Percentiles rank a stretch among this genome's conserved stretches.
These are phyloP conservation scores for Drosophila paramelanica DNA, from an alignment of 2,888 invertebrate genomes.

Conservation along the genomic window DNA sequence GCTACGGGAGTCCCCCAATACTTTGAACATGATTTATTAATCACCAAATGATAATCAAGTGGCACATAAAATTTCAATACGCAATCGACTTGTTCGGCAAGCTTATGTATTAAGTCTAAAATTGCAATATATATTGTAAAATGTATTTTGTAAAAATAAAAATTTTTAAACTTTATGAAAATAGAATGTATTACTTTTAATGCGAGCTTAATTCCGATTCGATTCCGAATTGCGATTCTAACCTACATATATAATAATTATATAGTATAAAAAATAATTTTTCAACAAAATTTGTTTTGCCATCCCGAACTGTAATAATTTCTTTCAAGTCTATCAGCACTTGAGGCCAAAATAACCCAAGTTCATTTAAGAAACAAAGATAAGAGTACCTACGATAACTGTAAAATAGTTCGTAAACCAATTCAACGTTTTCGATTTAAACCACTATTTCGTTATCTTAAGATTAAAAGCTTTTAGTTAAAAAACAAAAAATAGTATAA, in stretches of 20 bases:
- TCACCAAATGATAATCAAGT: conserved; percentile 4
- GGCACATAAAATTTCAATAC: conserved; percentile 2
- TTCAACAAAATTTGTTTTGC: not conserved
- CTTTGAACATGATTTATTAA: conserved; percentile 29
- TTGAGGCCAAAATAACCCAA: conserved; percentile 9
- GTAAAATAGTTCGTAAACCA: conserved; percentile 4
- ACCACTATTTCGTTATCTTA: conserved; percentile 1
- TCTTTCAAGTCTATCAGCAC: not conserved
- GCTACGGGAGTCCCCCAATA: conserved; percentile 59
- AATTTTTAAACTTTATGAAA: too few species aligned
- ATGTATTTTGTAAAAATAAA: too few species aligned
- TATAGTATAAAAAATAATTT: too few species aligned
- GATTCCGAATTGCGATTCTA: too few species aligned
- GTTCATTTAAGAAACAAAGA: not conserved
- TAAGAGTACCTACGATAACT: conserved; percentile 5
- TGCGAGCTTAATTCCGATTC: not conserved
- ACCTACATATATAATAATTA: too few species aligned
- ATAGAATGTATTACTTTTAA: not conserved
- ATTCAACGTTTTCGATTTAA: conserved; percentile 8
- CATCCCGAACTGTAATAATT: not conserved
- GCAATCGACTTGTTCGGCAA: conserved; percentile 5
- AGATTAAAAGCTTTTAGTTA: not conserved
- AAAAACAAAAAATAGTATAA: not conserved
- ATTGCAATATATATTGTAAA: not conserved
- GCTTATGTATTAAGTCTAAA: not conserved